These are phyloP conservation scores for Psettodes erumei DNA, from an alignment of 2,113 vertebrate genomes.

Conservation along the genomic window DNA sequence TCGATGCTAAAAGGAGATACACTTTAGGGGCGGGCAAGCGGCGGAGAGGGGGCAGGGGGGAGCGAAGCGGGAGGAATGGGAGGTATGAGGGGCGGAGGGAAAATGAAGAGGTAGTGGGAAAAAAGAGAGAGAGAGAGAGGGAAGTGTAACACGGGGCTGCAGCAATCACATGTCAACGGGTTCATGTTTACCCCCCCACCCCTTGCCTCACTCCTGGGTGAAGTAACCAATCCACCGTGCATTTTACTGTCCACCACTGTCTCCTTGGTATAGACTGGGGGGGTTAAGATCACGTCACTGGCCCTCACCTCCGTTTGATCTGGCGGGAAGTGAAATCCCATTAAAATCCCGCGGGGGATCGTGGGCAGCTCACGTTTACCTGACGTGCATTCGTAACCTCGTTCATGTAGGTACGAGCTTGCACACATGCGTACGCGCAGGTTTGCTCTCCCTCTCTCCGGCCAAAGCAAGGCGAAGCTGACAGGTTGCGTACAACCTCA, in stretches of 20 bases:
- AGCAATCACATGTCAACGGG: slow-evolving; percentile 47
- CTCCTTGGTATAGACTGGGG: not conserved
- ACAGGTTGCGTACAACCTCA: no score
- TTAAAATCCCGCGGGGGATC: slow-evolving; percentile 13
- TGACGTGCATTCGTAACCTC: slow-evolving; percentile 24
- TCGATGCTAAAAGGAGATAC: slow-evolving; percentile 79
- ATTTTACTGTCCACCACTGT: not conserved
- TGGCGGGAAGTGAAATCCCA: slow-evolving; percentile 47
- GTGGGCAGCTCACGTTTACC: no score
- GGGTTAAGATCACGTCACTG: slow-evolving; percentile 34
- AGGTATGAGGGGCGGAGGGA: slow-evolving; percentile 26
- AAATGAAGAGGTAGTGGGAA: slow-evolving; percentile 25
- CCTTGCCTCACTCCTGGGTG: not conserved
- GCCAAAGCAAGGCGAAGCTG: no score
- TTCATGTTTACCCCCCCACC: slow-evolving; percentile 47
- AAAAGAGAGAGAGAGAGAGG: slow-evolving; percentile 1
- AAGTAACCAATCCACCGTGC: not conserved
- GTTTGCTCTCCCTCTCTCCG: no score
- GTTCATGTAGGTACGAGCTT: no score
- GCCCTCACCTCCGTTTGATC: slow-evolving; percentile 53
- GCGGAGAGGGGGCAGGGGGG: slow-evolving; percentile 3
- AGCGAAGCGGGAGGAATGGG: slow-evolving; percentile 26
- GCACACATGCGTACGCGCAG: no score
- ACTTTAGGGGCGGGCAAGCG: slow-evolving; percentile 40
- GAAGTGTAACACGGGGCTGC: slow-evolving; percentile 8